phyloP scores from a whole-genome alignment of 2,888 invertebrate genomes.

The Hirudinaria manillensis region DNA sequence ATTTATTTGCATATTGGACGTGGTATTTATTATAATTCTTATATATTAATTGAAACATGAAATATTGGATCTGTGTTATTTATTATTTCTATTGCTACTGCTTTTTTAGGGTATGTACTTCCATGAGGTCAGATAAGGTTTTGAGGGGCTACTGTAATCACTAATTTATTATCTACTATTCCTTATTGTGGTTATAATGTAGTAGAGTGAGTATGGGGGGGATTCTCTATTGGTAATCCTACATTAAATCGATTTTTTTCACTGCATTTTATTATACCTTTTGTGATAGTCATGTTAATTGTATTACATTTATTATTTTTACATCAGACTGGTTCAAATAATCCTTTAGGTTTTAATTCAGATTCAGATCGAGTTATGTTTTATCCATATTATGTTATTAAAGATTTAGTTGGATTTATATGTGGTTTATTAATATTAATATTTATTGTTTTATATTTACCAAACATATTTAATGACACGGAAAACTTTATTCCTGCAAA shows the following conservation, averaged over 20 bases:
- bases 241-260: constrained; percentile 73
- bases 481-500: constrained; percentile 71
- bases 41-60: constrained; percentile 62
- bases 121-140: constrained; percentile 41
- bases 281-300: constrained; percentile 62
- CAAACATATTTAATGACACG: constrained; percentile 64
- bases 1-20: constrained; percentile 67
- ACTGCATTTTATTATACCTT: constrained; percentile 69
- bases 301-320: constrained; percentile 65
- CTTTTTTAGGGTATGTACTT: constrained; percentile 72
- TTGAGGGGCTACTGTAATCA: constrained; percentile 62
- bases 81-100: constrained; percentile 66
- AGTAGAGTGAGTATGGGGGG: constrained; percentile 71
- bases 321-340: constrained; percentile 67
- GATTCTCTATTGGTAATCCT: constrained; percentile 68
- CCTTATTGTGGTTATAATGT: constrained; percentile 64
- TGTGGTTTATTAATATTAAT: constrained; percentile 55
- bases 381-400: constrained; percentile 64
- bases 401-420: constrained; percentile 58
- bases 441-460: constrained; percentile 59
- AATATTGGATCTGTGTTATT: constrained; percentile 63
- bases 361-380: constrained; percentile 67
- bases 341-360: constrained; percentile 64
- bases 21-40: constrained; percentile 60
- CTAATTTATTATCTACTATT: constrained; percentile 67